phyloP scores from a whole-genome alignment of 2,888 invertebrate species.

The Loripinus fragilis region DNA sequence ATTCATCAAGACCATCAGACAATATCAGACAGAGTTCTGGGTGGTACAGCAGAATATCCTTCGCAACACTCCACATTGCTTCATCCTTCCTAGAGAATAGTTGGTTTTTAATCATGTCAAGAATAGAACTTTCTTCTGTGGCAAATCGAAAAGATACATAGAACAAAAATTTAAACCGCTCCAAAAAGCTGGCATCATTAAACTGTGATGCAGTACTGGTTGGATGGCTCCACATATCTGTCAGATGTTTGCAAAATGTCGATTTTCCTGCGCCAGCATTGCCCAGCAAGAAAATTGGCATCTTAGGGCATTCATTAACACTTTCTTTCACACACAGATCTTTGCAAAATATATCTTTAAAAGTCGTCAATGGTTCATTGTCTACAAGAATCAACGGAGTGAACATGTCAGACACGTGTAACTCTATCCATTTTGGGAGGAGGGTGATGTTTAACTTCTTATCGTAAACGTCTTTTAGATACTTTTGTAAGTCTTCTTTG shows the following conservation, averaged over 20 bases:
- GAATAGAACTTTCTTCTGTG: neutral
- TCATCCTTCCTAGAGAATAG: neutral
- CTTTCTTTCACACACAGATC: neutral
- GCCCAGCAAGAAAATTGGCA: neutral
- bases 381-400: neutral
- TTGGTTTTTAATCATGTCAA: neutral
- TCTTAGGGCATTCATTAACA: too few relatives aligned
- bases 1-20: neutral
- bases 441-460: neutral
- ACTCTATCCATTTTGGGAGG: neutral
- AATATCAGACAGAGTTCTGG: neutral
- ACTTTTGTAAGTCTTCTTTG: too few relatives aligned
- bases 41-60: neutral
- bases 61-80: neutral
- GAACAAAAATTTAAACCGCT: neutral
- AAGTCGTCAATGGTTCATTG: neutral
- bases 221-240: too few relatives aligned
- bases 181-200: neutral
- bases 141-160: neutral
- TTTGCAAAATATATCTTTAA: neutral
- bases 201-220: neutral
- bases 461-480: too few relatives aligned
- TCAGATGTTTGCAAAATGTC: neutral
- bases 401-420: neutral
- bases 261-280: neutral